phyloP scores from a whole-genome alignment of 2,797 vertebrate genomes.

The Etheostoma perlongum region DNA sequence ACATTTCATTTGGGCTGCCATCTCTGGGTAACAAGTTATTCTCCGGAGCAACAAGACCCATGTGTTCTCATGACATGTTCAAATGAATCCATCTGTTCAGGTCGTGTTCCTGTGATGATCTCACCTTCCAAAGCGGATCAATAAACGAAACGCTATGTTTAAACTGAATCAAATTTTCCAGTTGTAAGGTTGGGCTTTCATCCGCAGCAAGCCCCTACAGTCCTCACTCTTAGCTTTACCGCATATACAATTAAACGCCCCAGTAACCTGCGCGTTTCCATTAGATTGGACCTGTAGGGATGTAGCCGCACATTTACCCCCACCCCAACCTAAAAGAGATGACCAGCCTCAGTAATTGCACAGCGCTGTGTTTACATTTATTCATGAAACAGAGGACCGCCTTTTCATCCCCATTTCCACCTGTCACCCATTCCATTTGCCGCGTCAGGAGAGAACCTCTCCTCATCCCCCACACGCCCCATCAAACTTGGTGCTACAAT shows the following conservation, averaged over 20 bases:
- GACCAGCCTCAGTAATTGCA: slow-evolving; percentile 87
- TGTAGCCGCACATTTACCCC: slow-evolving; percentile 66
- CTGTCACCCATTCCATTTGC: slow-evolving; percentile 96
- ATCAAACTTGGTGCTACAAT: slow-evolving; percentile 75
- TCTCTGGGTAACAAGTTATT: slow-evolving; percentile 73
- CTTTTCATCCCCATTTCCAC: slow-evolving; percentile 92
- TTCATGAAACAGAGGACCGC: slow-evolving; percentile 91
- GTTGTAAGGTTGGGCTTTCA: slow-evolving; percentile 81
- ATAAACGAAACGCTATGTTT: slow-evolving; percentile 89
- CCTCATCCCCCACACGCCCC: slow-evolving; percentile 68
- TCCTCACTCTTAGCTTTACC: slow-evolving; percentile 79
- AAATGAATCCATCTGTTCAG: slow-evolving; percentile 85
- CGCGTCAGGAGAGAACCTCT: slow-evolving; percentile 87
- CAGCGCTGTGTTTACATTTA: slow-evolving; percentile 95
- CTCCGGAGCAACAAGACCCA: slow-evolving; percentile 76
- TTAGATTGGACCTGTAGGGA: slow-evolving; percentile 85
- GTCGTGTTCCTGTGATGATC: slow-evolving; percentile 78
- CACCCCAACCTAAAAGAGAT: slow-evolving; percentile 79
- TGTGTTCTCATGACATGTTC: slow-evolving; percentile 80
- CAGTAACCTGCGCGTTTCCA: slow-evolving; percentile 91
- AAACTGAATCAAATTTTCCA: slow-evolving; percentile 90
- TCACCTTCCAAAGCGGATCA: slow-evolving; percentile 81
- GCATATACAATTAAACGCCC: slow-evolving; percentile 91
- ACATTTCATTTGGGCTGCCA: slow-evolving; percentile 61
- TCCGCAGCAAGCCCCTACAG: slow-evolving; percentile 74